Evolutionary conservation across 2,113 vertebrate species (phyloP).

Genomic region (Hylia prasina): DNA sequence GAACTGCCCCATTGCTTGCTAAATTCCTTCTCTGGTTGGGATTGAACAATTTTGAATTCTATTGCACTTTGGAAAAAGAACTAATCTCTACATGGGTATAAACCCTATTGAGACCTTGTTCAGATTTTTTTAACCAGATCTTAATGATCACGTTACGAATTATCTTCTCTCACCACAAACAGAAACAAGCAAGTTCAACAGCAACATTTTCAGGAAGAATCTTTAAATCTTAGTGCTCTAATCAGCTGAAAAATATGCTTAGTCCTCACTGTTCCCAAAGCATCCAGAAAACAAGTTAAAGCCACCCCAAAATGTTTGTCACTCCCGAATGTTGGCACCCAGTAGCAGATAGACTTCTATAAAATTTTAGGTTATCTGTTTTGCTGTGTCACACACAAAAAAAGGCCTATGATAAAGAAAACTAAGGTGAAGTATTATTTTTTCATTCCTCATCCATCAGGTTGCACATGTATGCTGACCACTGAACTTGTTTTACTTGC

Average conservation of each 20-base stretch:
- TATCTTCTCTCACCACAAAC: neutral
- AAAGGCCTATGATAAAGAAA: neutral
- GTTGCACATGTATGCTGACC: neutral
- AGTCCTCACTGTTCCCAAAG: neutral
- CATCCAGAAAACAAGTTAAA: neutral
- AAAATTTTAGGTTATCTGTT: neutral
- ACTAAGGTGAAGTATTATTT: neutral
- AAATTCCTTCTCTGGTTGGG: neutral
- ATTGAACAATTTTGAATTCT: neutral
- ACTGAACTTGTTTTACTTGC: neutral
- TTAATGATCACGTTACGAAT: neutral
- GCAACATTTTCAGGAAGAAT: neutral
- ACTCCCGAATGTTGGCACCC: neutral
- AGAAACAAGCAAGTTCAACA: neutral
- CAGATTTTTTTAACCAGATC: neutral
- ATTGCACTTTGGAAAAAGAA: neutral
- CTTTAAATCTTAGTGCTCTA: neutral
- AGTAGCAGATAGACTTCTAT: neutral
- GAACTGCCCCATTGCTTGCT: neutral
- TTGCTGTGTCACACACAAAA: neutral
- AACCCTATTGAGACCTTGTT: neutral
- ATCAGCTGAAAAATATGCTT: neutral
- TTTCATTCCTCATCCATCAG: neutral
- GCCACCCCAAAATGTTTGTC: neutral
- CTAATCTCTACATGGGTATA: neutral